phyloP scores from a whole-genome alignment of 2,888 invertebrate genomes.

The Megaustenia siamemsis region DNA sequence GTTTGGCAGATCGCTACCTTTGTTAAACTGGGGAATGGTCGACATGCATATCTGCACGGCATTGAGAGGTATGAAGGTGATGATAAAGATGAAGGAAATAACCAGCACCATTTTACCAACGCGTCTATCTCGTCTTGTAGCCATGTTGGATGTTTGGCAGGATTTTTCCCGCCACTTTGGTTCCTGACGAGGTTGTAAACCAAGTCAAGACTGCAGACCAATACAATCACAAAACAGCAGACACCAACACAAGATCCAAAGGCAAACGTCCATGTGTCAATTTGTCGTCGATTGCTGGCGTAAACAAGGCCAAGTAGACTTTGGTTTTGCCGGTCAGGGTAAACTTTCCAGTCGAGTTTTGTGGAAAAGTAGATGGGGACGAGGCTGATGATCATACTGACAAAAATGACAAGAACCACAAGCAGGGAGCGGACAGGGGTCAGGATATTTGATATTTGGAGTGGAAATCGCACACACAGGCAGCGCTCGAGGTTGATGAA shows the following conservation, averaged over 20 bases:
- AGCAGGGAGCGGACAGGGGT: background rate
- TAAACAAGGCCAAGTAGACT: background rate
- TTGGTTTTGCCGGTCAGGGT: background rate
- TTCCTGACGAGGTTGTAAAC: background rate
- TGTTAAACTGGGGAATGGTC: background rate
- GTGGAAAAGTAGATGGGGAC: conserved; percentile 1
- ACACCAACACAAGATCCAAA: background rate
- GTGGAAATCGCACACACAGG: conserved; percentile 1
- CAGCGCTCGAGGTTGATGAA: conserved; percentile 7
- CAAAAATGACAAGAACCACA: conserved; percentile 8
- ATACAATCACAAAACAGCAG: background rate
- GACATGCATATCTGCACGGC: conserved; percentile 20
- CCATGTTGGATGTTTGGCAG: background rate
- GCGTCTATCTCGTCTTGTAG: background rate
- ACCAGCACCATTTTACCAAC: conserved; percentile 12
- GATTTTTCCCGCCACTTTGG: background rate
- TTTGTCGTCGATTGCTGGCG: background rate
- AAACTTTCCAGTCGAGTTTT: background rate
- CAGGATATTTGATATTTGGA: background rate
- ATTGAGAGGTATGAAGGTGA: conserved; percentile 20
- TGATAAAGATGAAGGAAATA: background rate
- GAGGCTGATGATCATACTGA: background rate
- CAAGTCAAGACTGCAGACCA: background rate
- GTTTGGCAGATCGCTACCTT: conserved; percentile 16
- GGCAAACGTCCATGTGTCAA: conserved; percentile 14